Evolutionary conservation across 2,113 vertebrate species (phyloP).

Genomic region (Oryctolagus cuniculus): DNA sequence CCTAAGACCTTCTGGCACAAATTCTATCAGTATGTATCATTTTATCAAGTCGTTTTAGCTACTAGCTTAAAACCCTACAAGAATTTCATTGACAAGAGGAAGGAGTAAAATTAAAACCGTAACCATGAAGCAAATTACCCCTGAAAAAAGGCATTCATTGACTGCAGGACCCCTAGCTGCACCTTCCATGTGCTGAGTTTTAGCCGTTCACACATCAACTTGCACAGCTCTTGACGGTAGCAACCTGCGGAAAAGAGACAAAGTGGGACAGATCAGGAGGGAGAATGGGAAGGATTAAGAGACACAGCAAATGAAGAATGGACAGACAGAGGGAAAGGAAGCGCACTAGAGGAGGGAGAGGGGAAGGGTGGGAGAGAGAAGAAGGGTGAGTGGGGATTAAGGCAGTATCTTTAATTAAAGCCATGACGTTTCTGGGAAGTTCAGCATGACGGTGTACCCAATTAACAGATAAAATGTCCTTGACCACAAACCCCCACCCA

Average conservation of each 20-base stretch:
- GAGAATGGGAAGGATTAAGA: background rate
- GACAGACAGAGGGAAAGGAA: background rate
- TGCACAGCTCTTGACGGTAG: conserved; percentile 94
- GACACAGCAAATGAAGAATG: background rate
- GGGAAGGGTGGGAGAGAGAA: background rate
- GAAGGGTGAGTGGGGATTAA: background rate
- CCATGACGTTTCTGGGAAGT: background rate
- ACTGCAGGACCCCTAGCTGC: conserved; percentile 94
- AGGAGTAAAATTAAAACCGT: background rate
- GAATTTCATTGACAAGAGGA: background rate
- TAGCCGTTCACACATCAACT: conserved; percentile 94
- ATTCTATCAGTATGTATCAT: background rate
- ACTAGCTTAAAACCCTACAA: background rate
- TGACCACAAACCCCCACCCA: background rate
- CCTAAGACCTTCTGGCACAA: background rate
- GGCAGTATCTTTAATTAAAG: conserved; percentile 30
- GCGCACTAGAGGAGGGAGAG: background rate
- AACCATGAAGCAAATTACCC: conserved; percentile 88
- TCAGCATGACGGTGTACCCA: background rate
- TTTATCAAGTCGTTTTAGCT: conserved; percentile 1
- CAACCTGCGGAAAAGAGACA: conserved; percentile 86
- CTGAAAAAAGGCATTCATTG: conserved; percentile 96
- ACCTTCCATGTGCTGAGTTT: conserved; percentile 98
- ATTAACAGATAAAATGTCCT: conserved; percentile 37
- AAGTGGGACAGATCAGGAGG: background rate